Conservation (phyloP, 30 jellyfish, hydroid and myxozoan genomes). For the Aurelia aurita region DNA sequence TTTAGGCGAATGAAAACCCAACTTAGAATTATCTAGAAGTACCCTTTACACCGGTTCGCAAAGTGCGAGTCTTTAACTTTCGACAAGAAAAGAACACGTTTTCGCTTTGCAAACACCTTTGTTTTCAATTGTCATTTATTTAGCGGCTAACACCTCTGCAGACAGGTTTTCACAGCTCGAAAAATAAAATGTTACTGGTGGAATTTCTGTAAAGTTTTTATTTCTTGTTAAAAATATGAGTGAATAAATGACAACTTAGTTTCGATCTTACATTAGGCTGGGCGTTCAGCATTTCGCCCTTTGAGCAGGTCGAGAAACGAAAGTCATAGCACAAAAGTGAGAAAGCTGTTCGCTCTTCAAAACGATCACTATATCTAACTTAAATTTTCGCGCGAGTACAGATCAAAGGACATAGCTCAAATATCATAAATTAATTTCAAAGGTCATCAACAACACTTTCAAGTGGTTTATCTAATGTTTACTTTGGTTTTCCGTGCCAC, state of each 20-base stretch:
- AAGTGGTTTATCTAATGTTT: not conserved
- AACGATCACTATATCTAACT: no score
- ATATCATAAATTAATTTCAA: not conserved
- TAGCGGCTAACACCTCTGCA: slow-evolving; percentile 11
- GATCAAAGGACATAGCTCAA: slow-evolving; percentile 26
- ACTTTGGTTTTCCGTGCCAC: not conserved
- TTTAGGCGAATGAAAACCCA: no score
- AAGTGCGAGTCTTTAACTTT: no score
- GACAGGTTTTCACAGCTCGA: slow-evolving; percentile 21
- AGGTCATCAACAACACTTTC: not conserved
- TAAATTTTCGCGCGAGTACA: not conserved
- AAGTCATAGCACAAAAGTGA: slow-evolving; percentile 56
- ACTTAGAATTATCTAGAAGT: no score
- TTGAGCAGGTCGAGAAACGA: slow-evolving; percentile 47
- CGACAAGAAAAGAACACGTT: no score
- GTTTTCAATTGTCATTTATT: not conserved
- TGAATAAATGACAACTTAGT: no score
- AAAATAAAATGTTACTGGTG: not conserved
- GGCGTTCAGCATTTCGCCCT: no score
- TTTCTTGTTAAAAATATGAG: no score
- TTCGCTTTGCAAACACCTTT: no score
- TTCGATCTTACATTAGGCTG: no score
- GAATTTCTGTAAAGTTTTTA: no score
- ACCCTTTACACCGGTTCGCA: no score
- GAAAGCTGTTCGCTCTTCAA: not conserved